A percentile compares a stretch with the other conserved stretches of the same genome.
These are phyloP conservation scores for Callithrix jacchus DNA, from an alignment of 2,113 vertebrate species.

Conservation along the genomic window DNA sequence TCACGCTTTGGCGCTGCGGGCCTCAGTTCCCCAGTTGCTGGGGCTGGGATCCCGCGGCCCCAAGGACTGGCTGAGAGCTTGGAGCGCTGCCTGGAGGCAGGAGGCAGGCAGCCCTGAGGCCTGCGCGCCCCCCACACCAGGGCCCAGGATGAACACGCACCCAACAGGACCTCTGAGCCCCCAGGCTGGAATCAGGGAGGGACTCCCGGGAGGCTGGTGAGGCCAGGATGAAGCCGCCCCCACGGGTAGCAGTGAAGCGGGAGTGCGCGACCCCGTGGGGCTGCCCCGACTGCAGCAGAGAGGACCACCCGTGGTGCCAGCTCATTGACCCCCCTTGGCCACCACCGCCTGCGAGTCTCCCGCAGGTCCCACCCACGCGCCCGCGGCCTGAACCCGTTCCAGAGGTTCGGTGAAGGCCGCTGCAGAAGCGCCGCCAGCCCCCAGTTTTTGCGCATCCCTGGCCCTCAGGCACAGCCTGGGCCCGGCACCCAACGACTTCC, in stretches of 20 bases:
- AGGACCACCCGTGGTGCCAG: background rate
- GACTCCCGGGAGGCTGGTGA: too few relatives aligned
- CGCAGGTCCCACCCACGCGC: background rate
- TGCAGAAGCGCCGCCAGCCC: background rate
- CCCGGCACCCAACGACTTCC: too few relatives aligned
- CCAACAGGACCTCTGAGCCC: background rate
- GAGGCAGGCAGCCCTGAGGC: background rate
- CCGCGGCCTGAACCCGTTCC: background rate
- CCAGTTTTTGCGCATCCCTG: too few relatives aligned
- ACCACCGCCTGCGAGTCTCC: background rate
- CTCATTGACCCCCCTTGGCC: background rate
- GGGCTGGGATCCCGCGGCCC: background rate
- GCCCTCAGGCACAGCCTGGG: too few relatives aligned
- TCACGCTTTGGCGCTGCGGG: background rate
- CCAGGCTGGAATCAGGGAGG: background rate
- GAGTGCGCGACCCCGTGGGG: background rate
- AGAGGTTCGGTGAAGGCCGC: background rate
- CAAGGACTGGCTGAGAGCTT: conserved; percentile 56
- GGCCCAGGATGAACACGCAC: background rate
- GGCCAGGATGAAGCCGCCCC: fast-evolving
- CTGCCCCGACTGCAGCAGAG: fast-evolving
- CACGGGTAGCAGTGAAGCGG: background rate
- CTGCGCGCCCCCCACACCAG: background rate
- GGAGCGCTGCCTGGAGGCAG: conserved; percentile 35
- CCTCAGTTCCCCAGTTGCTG: conserved; percentile 42